phyloP scores from a whole-genome alignment of 2,888 invertebrate species.

The Encarsia formosa region DNA sequence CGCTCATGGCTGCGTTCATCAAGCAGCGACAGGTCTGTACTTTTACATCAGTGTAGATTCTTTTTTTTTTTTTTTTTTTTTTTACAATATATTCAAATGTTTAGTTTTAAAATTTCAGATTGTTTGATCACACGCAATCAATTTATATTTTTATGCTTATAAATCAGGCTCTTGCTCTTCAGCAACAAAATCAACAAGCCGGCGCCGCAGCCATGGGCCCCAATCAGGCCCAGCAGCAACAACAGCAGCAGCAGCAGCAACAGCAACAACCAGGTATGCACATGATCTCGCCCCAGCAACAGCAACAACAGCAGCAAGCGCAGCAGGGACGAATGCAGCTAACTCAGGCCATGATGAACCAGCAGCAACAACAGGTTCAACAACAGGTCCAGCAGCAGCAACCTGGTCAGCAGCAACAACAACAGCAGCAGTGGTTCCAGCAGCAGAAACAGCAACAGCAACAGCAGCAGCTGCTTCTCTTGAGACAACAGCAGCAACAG shows the following conservation, averaged over 20 bases:
- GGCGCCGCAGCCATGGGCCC: slow-evolving; percentile 44
- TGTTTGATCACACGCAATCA: not conserved
- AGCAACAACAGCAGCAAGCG: slow-evolving; percentile 53
- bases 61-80: not conserved
- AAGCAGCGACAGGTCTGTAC: slow-evolving; percentile 70
- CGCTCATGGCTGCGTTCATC: slow-evolving; percentile 92
- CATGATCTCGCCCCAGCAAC: slow-evolving; percentile 54
- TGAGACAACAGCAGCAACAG: slow-evolving; percentile 47
- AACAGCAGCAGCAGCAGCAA: slow-evolving; percentile 52
- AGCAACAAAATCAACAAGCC: slow-evolving; percentile 46
- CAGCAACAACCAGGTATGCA: slow-evolving; percentile 49
- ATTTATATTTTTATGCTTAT: not conserved
- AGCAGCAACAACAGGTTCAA: slow-evolving; percentile 53
- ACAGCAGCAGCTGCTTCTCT: slow-evolving; percentile 50
- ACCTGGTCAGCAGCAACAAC: slow-evolving; percentile 30
- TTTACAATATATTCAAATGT: not conserved
- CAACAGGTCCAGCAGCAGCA: slow-evolving; percentile 50
- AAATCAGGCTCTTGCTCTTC: slow-evolving; percentile 38
- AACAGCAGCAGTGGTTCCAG: slow-evolving; percentile 45
- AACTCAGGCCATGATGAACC: slow-evolving; percentile 51
- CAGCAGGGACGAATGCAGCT: slow-evolving; percentile 55
- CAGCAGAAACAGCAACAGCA: slow-evolving; percentile 45
- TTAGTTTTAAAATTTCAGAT: not conserved
- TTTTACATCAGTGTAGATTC: not conserved
- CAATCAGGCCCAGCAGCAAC: slow-evolving; percentile 52